Evolutionary conservation across 2,113 vertebrate species (phyloP), one percentile per base, ranked within the genome.

Genomic region (Climacteris rufus): DNA sequence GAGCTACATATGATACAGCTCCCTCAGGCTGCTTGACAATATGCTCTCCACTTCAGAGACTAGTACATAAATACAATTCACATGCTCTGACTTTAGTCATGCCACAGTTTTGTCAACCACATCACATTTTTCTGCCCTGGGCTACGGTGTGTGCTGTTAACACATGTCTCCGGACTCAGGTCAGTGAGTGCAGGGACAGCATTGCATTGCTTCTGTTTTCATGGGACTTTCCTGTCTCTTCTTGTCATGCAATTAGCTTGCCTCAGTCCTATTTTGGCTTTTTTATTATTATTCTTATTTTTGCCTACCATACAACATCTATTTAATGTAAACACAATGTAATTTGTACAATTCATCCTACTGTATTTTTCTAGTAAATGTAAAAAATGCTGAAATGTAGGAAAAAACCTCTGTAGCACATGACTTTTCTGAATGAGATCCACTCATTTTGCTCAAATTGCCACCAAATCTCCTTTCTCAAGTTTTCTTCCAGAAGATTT

Each of bases 81-180:
- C 92, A 88, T 94, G 95, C 92, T 95, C 93, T 89, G 54, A 92
- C 94, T 96, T 96, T 94, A 97, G 93, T 95, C 94, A 96, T 85
- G 93, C 94, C 93, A 94, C 91, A 90, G 85, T 96, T 97, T 97
- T 89, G 88, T 96, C 90, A 96, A 82, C 80, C 89, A 76, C 92
- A 94, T 96, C 96, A 95, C 77, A 96, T 97, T 96, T 95, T 95
- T 50, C 85, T 93, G 88, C 94, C 90, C 90, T 8, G 1, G 94
- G 94, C 92, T 71, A 65, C 0, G 1, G 79, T 81, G 92, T 93
- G 59, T 72, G 72, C 82, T 90, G 71, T 78, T 94, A 96, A 90
- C 88, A 66, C 78, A 64, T 18, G 59, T 88, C 87, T 96, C 54
- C 0, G 35, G 95, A 80, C 94, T 91, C 93, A 83, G 93, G 95